Evolutionary conservation across 2,113 vertebrate species (phyloP).

Genomic region (Laticauda colubrina): DNA sequence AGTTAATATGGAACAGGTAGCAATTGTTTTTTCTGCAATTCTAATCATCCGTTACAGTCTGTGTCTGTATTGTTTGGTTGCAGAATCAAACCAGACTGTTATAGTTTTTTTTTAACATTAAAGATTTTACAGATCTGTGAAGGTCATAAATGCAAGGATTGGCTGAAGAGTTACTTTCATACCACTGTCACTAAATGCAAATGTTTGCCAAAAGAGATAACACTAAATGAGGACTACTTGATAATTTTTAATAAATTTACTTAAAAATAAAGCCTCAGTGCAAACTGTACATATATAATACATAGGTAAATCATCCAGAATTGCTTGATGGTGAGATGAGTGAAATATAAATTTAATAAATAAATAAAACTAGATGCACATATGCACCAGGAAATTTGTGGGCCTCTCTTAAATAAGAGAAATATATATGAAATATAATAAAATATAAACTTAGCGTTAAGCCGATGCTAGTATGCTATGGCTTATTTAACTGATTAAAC

Average conservation of each 20-base stretch:
- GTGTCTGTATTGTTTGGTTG: no score
- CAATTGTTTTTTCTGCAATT: no score
- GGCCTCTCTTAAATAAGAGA: not conserved
- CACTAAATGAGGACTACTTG: not conserved
- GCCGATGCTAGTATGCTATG: not conserved
- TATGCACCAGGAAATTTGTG: not conserved
- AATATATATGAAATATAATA: not conserved
- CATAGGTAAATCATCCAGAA: not conserved
- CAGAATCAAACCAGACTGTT: no score
- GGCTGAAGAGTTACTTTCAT: not conserved
- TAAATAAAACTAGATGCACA: not conserved
- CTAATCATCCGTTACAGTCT: no score
- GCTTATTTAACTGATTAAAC: not conserved
- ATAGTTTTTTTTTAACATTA: no score
- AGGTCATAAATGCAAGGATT: not conserved
- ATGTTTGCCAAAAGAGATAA: not conserved
- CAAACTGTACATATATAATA: not conserved
- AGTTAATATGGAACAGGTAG: no score
- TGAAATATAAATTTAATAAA: not conserved
- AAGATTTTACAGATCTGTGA: not conserved
- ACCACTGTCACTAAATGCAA: not conserved
- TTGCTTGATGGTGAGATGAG: not conserved
- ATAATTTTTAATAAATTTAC: not conserved
- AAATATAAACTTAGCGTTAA: not conserved
- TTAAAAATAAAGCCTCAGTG: not conserved